These are phyloP conservation scores for Triplophysa dalaica DNA, from an alignment of 2,113 vertebrate species.

Conservation along the genomic window DNA sequence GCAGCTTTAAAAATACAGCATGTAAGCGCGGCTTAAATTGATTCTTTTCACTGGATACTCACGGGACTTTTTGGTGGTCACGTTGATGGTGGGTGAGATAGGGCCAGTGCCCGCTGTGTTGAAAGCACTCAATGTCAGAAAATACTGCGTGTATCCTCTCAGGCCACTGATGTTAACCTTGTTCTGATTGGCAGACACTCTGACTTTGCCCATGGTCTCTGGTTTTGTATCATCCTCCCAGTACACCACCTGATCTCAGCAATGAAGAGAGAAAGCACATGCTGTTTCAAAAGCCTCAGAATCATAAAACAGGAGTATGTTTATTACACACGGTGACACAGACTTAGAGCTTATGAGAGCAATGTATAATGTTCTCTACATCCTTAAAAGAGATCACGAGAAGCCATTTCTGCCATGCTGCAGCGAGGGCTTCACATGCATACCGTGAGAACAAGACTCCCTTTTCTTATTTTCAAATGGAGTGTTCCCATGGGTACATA, in stretches of 20 bases:
- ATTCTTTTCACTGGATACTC: constrained; percentile 58
- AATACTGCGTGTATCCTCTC: constrained; percentile 83
- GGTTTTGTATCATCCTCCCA: constrained; percentile 90
- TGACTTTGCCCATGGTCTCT: constrained; percentile 83
- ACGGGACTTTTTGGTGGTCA: constrained; percentile 95
- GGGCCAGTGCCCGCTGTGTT: constrained; percentile 92
- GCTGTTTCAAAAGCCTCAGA: not conserved
- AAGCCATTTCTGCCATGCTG: not conserved
- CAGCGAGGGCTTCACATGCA: constrained; percentile 17
- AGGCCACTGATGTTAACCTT: constrained; percentile 81
- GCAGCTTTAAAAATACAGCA: too few relatives aligned
- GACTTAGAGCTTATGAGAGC: constrained; percentile 3
- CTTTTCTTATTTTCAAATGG: constrained; percentile 35
- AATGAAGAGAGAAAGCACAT: constrained; percentile 28
- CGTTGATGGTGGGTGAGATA: constrained; percentile 85
- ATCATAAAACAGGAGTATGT: not conserved
- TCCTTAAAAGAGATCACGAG: too few relatives aligned
- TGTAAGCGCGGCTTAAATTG: too few relatives aligned
- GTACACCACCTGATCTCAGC: constrained; percentile 80
- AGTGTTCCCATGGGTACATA: constrained; percentile 25
- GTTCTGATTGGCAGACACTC: constrained; percentile 84
- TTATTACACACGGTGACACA: constrained; percentile 1
- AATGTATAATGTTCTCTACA: constrained; percentile 20
- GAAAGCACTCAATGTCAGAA: constrained; percentile 87
- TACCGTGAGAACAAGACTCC: not conserved